A percentile compares a stretch with the other conserved stretches of the same genome.
Conservation (phyloP, 2,113 vertebrate genomes). For the Capra hircus region DNA sequence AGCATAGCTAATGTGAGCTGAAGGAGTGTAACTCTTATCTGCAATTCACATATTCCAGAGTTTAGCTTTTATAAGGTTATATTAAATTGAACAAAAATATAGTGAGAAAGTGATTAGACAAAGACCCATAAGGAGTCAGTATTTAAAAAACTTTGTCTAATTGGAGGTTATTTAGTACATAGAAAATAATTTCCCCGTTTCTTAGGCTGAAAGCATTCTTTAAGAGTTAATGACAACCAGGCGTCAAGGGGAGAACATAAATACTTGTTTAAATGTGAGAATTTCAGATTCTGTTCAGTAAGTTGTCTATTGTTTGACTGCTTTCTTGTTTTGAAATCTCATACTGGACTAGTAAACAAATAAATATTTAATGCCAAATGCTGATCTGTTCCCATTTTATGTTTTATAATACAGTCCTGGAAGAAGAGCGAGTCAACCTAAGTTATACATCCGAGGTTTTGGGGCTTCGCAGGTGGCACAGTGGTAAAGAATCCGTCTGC, state of each 20-base stretch:
- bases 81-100: background rate
- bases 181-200: background rate
- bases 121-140: background rate
- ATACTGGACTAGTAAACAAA: background rate
- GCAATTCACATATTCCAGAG: background rate
- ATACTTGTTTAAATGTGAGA: background rate
- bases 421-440: background rate
- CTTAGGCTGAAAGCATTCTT: background rate
- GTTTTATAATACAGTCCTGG: background rate
- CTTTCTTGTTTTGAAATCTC: background rate
- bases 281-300: constrained; percentile 7
- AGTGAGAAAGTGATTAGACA: background rate
- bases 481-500: background rate
- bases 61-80: background rate
- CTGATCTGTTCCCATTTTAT: background rate
- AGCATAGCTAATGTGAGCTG: background rate
- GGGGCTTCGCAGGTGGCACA: background rate
- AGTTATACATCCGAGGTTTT: background rate
- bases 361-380: background rate
- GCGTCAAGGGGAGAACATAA: background rate
- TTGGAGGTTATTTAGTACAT: background rate
- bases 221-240: background rate
- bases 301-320: background rate
- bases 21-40: background rate
- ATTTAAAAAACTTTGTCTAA: background rate